Evolutionary conservation across 2,113 vertebrate species (phyloP).

Genomic region (Tachysurus fulvidraco): DNA sequence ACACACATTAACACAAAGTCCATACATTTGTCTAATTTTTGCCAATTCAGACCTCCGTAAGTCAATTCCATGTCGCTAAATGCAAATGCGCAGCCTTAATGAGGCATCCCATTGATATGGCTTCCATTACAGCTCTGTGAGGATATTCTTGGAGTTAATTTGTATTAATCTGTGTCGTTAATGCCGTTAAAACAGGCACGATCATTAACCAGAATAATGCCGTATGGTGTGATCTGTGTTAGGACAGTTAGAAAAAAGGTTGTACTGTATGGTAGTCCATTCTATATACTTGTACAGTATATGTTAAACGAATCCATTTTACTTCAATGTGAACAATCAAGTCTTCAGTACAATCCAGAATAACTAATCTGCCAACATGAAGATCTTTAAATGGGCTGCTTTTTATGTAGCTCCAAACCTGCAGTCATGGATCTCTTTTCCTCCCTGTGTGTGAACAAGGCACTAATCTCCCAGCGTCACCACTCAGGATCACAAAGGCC

Average conservation of each 20-base stretch:
- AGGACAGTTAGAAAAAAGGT: neutral
- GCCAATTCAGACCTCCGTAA: neutral
- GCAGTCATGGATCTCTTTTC: slow-evolving; percentile 10
- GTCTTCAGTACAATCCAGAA: neutral
- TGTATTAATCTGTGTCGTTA: slow-evolving; percentile 22
- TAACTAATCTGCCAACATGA: slow-evolving; percentile 13
- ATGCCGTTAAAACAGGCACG: neutral
- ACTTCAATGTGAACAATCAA: slow-evolving; percentile 8
- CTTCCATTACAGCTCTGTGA: neutral
- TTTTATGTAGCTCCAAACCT: slow-evolving; percentile 21
- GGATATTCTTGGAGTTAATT: slow-evolving; percentile 33
- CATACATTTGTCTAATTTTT: slow-evolving; percentile 14
- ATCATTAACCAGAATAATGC: neutral
- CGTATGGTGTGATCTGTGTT: neutral
- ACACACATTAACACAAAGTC: neutral
- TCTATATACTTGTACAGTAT: neutral
- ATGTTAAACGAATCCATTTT: neutral
- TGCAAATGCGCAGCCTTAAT: slow-evolving; percentile 7
- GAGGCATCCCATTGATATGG: slow-evolving; percentile 4
- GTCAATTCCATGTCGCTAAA: slow-evolving; percentile 12
- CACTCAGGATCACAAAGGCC: slow-evolving; percentile 50
- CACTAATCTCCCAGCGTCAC: slow-evolving; percentile 44
- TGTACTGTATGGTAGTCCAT: neutral
- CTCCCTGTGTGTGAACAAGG: slow-evolving; percentile 4
- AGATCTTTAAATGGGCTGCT: slow-evolving; percentile 27